Evolutionary conservation across 30 jellyfish, hydroid and myxozoan species (phyloP), one percentile per base, ranked within the genome.

Genomic region (Hydractinia echinata): DNA sequence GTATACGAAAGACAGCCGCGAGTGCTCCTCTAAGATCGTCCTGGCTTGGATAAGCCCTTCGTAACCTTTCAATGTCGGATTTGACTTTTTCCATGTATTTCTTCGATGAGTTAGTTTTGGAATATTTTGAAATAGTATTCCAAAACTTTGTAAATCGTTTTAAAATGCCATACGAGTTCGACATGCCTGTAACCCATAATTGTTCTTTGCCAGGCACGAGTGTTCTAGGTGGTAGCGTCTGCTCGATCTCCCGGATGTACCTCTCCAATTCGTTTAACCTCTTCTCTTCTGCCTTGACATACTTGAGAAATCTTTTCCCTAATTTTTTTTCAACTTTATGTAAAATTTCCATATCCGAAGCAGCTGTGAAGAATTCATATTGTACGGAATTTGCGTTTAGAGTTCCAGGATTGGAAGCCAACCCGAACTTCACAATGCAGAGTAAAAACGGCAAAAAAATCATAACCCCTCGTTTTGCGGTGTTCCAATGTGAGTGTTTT

Each of bases 1-100:
- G 98, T 72, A 92, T 79, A 10, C 96, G 82, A 61, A 87, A 82
- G 11, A 92, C 55, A 4, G 96, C 96, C 18, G 78, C 84, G 53
- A 92, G 81, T 10, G 98, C 93, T 7, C 98, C 98, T 21, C 79
- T 72, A 53, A 92, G 79, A 83, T 92, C 98, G 6, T 79, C 88
- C 66, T 92, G 92, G 0, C 78, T 84, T 15, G 98, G 98, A 48
- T 79, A 81, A 16, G 88, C 84, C 62, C 72, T 49, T 55, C 60
- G 55, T 16, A 77, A 15, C 19, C 74, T 14, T 19, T 30, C 76
- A 16, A 77, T 53, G 55, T 77, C 85, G 8, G 85, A 61, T 19
- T 19, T 19, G 15, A 77, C 55, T n/a, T 56, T 77, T 54, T 10
- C 18, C 81, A 77, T 20, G 80, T 77, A 18, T 5, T n/a, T 50